These are phyloP conservation scores for Leptogaster cylindrica DNA, from an alignment of 2,888 invertebrate species.

Conservation along the genomic window DNA sequence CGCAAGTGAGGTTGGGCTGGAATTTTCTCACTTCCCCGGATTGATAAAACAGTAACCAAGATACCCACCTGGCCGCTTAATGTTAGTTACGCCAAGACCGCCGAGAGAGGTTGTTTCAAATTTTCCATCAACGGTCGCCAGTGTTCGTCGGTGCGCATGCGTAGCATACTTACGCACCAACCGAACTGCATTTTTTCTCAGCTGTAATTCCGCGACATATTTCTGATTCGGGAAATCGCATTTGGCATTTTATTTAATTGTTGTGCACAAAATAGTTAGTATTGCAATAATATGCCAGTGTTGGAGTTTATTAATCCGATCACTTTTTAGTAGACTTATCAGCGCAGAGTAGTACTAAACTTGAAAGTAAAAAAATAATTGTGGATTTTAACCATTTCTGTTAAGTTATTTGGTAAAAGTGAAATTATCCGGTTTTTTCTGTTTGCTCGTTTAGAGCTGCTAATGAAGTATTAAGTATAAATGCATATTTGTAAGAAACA, in stretches of 20 bases:
- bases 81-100: constrained; percentile 46
- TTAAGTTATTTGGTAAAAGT: constrained; percentile 40
- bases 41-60: constrained; percentile 45
- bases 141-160: constrained; percentile 31
- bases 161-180: constrained; percentile 20
- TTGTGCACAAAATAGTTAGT: constrained; percentile 9
- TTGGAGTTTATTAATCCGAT: neutral
- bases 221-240: neutral
- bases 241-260: neutral
- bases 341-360: neutral
- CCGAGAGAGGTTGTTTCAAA: constrained; percentile 44
- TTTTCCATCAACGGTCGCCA: neutral
- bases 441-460: no score
- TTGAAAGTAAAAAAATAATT: constrained; percentile 19
- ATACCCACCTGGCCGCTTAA: constrained; percentile 36
- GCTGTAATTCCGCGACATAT: neutral
- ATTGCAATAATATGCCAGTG: no score
- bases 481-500: no score
- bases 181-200: neutral
- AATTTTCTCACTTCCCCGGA: constrained; percentile 45
- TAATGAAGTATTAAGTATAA: no score
- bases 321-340: constrained; percentile 1
- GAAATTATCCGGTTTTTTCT: constrained; percentile 44
- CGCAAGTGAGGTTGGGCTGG: constrained; percentile 28
- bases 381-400: no score